Evolutionary conservation across 2,797 vertebrate genomes (phyloP).

Genomic region (Scomberomorus guttatus): DNA sequence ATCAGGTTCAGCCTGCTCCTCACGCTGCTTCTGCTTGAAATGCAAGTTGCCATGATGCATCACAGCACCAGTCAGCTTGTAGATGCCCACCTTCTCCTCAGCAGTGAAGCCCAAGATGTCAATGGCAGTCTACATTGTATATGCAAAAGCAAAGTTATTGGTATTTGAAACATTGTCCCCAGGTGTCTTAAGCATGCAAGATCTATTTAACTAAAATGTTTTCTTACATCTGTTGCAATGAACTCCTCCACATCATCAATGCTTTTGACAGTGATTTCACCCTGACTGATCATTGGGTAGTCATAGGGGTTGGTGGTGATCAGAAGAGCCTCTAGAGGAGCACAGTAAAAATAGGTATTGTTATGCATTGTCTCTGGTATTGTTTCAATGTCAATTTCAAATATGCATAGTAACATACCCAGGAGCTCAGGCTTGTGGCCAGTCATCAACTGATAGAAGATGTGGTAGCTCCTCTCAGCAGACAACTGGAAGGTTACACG

Average conservation of each 20-base stretch:
- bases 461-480: constrained; percentile 92
- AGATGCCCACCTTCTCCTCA: constrained; percentile 84
- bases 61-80: constrained; percentile 85
- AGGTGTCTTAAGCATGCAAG: too few species aligned
- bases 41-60: constrained; percentile 80
- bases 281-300: constrained; percentile 89
- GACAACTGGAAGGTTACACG: constrained; percentile 92
- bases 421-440: constrained; percentile 90
- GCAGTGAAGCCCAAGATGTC: constrained; percentile 82
- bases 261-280: constrained; percentile 91
- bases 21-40: constrained; percentile 89
- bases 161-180: too few species aligned
- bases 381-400: neutral
- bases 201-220: too few species aligned
- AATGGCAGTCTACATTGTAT: constrained; percentile 6
- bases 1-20: constrained; percentile 90
- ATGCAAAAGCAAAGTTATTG: too few species aligned
- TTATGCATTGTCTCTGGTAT: neutral
- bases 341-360: neutral
- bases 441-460: constrained; percentile 93
- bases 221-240: constrained; percentile 92
- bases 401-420: constrained; percentile 44
- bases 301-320: constrained; percentile 93
- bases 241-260: constrained; percentile 92
- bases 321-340: constrained; percentile 88